Percentiles rank a stretch among this genome's conserved stretches.
phyloP scores from a whole-genome alignment of 2,888 invertebrate genomes.

The Mechanitis mazaeus region DNA sequence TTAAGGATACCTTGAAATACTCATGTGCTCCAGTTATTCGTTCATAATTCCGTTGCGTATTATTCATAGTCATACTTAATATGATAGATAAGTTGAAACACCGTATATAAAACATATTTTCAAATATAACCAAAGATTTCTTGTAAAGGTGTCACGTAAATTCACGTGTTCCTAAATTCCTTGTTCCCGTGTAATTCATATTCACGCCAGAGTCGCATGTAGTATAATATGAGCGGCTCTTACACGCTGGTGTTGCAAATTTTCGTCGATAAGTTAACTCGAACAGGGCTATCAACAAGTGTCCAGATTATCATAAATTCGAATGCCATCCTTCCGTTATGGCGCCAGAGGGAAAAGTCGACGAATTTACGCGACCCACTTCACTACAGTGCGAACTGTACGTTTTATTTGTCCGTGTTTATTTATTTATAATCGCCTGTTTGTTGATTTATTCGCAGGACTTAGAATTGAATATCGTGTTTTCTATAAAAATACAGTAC shows the following conservation, averaged over 20 bases:
- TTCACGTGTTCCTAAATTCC: slow-evolving; percentile 8
- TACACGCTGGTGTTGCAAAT: slow-evolving; percentile 24
- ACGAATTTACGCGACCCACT: slow-evolving; percentile 18
- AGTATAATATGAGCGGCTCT: slow-evolving; percentile 20
- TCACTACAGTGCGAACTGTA: slow-evolving; percentile 9
- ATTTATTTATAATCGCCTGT: slow-evolving; percentile 6
- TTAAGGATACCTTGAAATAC: too few relatives aligned
- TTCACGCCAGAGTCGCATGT: slow-evolving; percentile 8
- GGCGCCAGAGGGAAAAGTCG: slow-evolving; percentile 21
- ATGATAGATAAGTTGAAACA: too few relatives aligned
- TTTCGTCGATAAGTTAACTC: slow-evolving; percentile 26
- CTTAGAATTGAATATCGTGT: background rate
- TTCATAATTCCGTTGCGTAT: too few relatives aligned
- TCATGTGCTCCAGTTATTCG: too few relatives aligned
- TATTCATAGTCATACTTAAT: background rate
- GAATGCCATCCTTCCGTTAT: slow-evolving; percentile 25
- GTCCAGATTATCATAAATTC: slow-evolving; percentile 58
- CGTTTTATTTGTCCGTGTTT: background rate
- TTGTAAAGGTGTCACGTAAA: background rate
- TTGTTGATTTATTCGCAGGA: background rate
- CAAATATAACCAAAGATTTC: background rate
- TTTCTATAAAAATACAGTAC: background rate
- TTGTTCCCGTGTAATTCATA: slow-evolving; percentile 1
- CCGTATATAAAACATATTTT: too few relatives aligned
- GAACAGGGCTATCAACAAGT: slow-evolving; percentile 66